Conservation (phyloP, 2,888 invertebrate species). For the Ptychoptera albimana region DNA sequence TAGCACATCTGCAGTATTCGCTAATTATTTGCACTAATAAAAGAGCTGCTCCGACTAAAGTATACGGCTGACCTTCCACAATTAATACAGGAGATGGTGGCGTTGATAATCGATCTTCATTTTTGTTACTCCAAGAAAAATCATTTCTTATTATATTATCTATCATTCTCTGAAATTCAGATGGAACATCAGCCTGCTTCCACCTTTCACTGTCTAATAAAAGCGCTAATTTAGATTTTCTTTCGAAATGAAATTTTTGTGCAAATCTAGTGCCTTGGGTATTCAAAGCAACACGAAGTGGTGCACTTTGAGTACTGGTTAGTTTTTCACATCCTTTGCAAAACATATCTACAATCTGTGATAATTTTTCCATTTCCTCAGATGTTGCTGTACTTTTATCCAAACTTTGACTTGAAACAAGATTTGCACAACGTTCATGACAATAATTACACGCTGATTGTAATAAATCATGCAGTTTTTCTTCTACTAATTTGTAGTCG, state of each 20-base stretch:
- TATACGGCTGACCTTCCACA: constrained; percentile 54
- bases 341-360: constrained; percentile 63
- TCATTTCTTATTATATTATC: constrained; percentile 42
- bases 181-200: constrained; percentile 84
- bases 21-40: constrained; percentile 78
- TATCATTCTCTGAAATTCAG: constrained; percentile 74
- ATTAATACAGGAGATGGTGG: constrained; percentile 40
- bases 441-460: constrained; percentile 78
- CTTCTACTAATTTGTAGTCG: constrained; percentile 51
- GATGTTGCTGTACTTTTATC: constrained; percentile 56
- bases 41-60: constrained; percentile 67
- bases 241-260: constrained; percentile 76
- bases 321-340: constrained; percentile 57
- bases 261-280: constrained; percentile 83
- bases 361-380: constrained; percentile 56
- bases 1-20: constrained; percentile 77
- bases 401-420: constrained; percentile 62
- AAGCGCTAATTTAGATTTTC: constrained; percentile 68
- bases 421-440: constrained; percentile 80
- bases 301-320: constrained; percentile 59
- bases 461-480: constrained; percentile 60
- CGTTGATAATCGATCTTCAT: constrained; percentile 17
- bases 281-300: constrained; percentile 67
- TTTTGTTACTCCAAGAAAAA: constrained; percentile 19
- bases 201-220: constrained; percentile 84